Conservation (phyloP, 2,113 vertebrate genomes). For the Corapipo altera region DNA sequence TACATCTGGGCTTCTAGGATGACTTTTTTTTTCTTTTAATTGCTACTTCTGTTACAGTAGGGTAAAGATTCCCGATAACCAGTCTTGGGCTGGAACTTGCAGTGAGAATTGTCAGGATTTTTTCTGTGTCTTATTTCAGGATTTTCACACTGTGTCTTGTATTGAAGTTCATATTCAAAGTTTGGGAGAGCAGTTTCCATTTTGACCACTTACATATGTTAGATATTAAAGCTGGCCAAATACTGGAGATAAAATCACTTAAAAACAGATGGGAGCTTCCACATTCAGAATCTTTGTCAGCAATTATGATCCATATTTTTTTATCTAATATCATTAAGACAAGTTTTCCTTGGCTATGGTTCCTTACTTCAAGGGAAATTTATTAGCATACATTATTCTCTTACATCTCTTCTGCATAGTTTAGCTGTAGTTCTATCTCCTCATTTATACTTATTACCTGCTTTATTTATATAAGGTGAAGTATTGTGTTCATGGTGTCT, state of each 20-base stretch:
- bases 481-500: neutral
- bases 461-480: constrained; percentile 10
- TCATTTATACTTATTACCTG: constrained; percentile 16
- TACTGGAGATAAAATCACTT: neutral
- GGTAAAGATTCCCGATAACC: neutral
- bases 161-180: neutral
- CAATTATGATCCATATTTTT: neutral
- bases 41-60: neutral
- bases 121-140: neutral
- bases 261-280: neutral
- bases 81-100: neutral
- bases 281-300: neutral
- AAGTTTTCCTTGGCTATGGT: neutral
- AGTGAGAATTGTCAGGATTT: neutral
- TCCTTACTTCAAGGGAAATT: neutral
- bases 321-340: neutral
- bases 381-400: constrained; percentile 1
- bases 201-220: neutral
- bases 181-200: neutral
- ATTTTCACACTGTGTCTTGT: neutral
- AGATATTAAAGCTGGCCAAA: neutral
- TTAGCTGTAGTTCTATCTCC: neutral
- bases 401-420: neutral
- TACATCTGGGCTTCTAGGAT: neutral
- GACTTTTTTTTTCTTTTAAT: neutral